phyloP scores from a whole-genome alignment of 2,888 invertebrate genomes.

The Molanna angustata region DNA sequence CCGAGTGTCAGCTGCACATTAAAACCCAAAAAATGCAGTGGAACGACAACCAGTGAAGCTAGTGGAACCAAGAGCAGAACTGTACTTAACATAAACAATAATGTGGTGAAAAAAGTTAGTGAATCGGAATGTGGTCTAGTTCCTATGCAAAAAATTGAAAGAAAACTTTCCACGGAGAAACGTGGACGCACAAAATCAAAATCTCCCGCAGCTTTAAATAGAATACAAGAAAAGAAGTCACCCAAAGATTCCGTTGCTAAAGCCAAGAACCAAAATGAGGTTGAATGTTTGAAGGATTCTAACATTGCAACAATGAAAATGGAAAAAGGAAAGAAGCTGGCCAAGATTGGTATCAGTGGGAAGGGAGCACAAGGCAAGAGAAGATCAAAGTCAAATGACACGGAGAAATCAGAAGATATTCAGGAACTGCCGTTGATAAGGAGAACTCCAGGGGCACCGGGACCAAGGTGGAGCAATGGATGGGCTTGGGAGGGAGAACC shows the following conservation, averaged over 20 bases:
- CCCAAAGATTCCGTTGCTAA: conserved; percentile 45
- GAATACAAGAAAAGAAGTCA: conserved; percentile 43
- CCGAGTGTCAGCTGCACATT: conserved; percentile 16
- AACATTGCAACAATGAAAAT: conserved; percentile 30
- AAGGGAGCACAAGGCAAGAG: conserved; percentile 34
- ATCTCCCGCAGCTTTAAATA: conserved; percentile 44
- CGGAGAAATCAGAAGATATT: conserved; percentile 37
- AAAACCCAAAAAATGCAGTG: conserved; percentile 39
- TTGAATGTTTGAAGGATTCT: conserved; percentile 29
- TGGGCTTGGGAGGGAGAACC: conserved; percentile 90
- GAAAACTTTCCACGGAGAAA: conserved; percentile 48
- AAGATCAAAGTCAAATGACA: conserved; percentile 21
- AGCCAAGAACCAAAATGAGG: conserved; percentile 38
- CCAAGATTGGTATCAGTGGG: conserved; percentile 37
- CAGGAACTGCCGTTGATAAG: conserved; percentile 36
- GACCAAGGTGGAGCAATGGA: conserved; percentile 82
- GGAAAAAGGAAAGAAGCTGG: conserved; percentile 34
- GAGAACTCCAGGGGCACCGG: conserved; percentile 35
- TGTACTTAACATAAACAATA: conserved; percentile 51
- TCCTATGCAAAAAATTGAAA: conserved; percentile 44
- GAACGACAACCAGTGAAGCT: conserved; percentile 23
- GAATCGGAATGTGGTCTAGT: conserved; percentile 28
- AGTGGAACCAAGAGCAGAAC: conserved; percentile 30
- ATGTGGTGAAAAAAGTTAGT: conserved; percentile 45
- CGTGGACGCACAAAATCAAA: conserved; percentile 39